phyloP scores from a whole-genome alignment of 2,888 invertebrate genomes.

The Tipula vernalis region DNA sequence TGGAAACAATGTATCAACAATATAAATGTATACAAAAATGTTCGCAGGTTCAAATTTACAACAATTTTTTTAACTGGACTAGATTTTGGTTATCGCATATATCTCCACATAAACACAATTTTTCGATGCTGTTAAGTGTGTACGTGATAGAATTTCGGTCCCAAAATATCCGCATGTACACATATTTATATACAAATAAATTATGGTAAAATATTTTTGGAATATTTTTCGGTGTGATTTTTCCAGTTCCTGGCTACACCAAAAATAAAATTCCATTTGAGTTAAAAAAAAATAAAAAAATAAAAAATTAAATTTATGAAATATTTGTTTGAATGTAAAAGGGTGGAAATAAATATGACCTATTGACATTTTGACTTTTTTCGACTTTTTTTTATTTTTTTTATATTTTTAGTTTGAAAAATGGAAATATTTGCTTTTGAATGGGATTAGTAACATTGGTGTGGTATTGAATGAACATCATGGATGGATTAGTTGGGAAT shows the following conservation, averaged over 20 bases:
- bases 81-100: not conserved
- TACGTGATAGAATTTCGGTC: not conserved
- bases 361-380: not conserved
- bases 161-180: not conserved
- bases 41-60: not conserved
- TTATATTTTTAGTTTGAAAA: not conserved
- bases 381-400: not conserved
- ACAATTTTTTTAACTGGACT: not conserved
- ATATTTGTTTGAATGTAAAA: not conserved
- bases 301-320: not conserved
- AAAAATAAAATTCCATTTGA: not conserved
- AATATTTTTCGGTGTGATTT: not conserved
- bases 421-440: not conserved
- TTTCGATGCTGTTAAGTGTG: not conserved
- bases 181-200: not conserved
- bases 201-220: not conserved
- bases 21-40: too few species aligned
- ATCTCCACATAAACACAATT: not conserved
- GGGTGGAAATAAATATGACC: constrained; percentile 4
- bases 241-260: not conserved
- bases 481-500: not conserved
- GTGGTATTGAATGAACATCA: not conserved
- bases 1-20: not conserved
- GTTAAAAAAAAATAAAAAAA: not conserved
- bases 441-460: not conserved